Percentiles rank a stretch among this genome's conserved stretches.
Evolutionary conservation across 2,888 invertebrate genomes (phyloP).

Genomic region (Nephrotoma flavescens): DNA sequence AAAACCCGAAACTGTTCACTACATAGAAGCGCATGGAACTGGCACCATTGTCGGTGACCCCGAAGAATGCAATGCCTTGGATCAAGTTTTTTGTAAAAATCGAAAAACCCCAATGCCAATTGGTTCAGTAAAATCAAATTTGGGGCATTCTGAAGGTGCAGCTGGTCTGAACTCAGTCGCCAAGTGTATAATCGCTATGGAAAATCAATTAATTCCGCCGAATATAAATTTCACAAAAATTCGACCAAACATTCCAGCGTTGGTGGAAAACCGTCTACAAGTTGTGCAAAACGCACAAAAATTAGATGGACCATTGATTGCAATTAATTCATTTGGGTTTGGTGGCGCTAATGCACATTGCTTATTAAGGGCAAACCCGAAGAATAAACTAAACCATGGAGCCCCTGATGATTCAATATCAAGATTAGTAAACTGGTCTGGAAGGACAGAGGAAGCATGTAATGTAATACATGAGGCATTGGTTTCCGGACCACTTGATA

Average conservation of each 20-base stretch:
- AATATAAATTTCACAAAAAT: conserved; percentile 66
- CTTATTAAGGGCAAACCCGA: conserved; percentile 20
- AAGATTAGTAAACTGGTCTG: conserved; percentile 57
- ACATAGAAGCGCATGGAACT: conserved; percentile 78
- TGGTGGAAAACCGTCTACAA: conserved; percentile 44
- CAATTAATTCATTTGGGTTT: conserved; percentile 31
- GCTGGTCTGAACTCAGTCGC: conserved; percentile 70
- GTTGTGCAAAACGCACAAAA: conserved; percentile 60
- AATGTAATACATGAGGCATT: conserved; percentile 47
- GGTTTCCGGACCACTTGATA: conserved; percentile 43
- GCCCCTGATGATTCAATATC: conserved; percentile 50
- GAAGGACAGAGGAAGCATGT: conserved; percentile 39
- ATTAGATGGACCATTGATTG: conserved; percentile 61
- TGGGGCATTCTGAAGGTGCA: conserved; percentile 84
- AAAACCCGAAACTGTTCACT: conserved; percentile 53
- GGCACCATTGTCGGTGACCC: conserved; percentile 80
- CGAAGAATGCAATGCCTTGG: conserved; percentile 73
- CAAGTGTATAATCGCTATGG: conserved; percentile 71
- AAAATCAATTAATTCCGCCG: conserved; percentile 64
- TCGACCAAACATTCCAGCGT: conserved; percentile 41
- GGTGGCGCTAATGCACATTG: conserved; percentile 35
- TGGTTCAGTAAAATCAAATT: conserved; percentile 86
- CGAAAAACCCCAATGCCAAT: conserved; percentile 65
- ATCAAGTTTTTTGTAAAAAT: conserved; percentile 59
- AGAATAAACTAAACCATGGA: conserved; percentile 36